phyloP scores from a whole-genome alignment of 1,140 invertebrate species.

The Orius insidiosus region DNA sequence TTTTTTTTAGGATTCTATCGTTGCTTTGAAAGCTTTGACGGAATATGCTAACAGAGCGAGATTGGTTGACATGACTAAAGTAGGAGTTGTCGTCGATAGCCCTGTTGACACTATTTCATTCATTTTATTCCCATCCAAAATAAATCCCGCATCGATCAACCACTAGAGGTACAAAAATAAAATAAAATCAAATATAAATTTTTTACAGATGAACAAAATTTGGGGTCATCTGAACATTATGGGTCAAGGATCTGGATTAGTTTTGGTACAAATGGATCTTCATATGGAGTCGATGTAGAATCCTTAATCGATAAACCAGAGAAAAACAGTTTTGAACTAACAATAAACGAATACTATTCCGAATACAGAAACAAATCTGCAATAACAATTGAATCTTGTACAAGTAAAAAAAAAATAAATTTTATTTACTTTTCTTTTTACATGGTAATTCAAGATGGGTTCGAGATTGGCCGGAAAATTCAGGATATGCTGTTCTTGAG shows the following conservation, averaged over 20 bases:
- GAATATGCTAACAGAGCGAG: constrained; percentile 37
- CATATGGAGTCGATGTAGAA: constrained; percentile 36
- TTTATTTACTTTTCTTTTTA: constrained; percentile 2
- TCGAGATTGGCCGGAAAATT: constrained; percentile 21
- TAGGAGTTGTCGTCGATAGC: constrained; percentile 30
- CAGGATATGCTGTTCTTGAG: constrained; percentile 35
- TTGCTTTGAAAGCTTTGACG: constrained; percentile 39
- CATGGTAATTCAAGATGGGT: constrained; percentile 24
- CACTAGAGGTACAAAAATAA: background rate
- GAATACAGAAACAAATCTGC: constrained; percentile 37
- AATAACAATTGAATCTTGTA: constrained; percentile 31
- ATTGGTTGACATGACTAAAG: constrained; percentile 36
- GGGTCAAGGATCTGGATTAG: constrained; percentile 37
- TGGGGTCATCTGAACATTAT: constrained; percentile 36
- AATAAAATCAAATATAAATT: background rate
- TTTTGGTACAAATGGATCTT: constrained; percentile 36
- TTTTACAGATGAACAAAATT: constrained; percentile 30
- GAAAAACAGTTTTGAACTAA: constrained; percentile 29
- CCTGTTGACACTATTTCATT: constrained; percentile 23
- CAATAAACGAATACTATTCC: constrained; percentile 27
- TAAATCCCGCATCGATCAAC: constrained; percentile 5
- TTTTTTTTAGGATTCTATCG: constrained; percentile 35
- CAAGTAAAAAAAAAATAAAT: constrained; percentile 23
- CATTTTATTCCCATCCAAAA: constrained; percentile 22
- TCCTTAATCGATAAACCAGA: constrained; percentile 30